A percentile compares a stretch with the other conserved stretches of the same genome.
These are phyloP conservation scores for Hemichromis elongatus DNA, from an alignment of 2,113 vertebrate genomes.

Conservation along the genomic window DNA sequence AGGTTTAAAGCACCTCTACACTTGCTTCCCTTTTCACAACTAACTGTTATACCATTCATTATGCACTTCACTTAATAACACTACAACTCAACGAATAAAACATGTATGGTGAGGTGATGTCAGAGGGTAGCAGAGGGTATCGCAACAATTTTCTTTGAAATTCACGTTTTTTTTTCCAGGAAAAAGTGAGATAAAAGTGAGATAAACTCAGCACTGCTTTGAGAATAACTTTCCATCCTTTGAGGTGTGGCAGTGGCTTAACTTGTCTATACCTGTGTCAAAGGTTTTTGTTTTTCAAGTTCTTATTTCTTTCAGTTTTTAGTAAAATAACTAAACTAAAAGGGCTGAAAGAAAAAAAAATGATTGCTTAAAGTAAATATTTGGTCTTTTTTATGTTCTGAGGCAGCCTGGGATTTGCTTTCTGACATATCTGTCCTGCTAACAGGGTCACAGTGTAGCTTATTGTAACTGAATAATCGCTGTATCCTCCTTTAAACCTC, in stretches of 20 bases:
- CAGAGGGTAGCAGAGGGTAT: neutral
- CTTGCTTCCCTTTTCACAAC: neutral
- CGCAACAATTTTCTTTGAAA: neutral
- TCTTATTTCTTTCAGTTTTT: neutral
- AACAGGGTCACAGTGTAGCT: neutral
- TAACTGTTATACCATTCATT: neutral
- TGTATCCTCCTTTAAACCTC: neutral
- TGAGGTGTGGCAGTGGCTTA: neutral
- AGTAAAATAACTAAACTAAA: neutral
- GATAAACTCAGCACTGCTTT: no score
- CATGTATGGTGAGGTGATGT: neutral
- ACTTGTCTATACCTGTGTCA: neutral
- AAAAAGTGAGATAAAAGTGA: neutral
- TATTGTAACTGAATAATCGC: neutral
- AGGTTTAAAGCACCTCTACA: neutral
- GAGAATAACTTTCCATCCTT: neutral
- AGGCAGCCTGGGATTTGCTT: neutral
- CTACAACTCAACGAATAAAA: neutral
- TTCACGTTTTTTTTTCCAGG: neutral
- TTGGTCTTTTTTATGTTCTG: neutral
- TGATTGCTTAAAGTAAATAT: neutral
- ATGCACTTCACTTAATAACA: neutral
- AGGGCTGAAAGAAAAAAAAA: neutral
- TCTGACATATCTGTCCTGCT: conserved; percentile 7
- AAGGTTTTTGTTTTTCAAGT: neutral